Evolutionary conservation across 1,140 invertebrate genomes (phyloP).

Genomic region (Listronotus oregonensis): DNA sequence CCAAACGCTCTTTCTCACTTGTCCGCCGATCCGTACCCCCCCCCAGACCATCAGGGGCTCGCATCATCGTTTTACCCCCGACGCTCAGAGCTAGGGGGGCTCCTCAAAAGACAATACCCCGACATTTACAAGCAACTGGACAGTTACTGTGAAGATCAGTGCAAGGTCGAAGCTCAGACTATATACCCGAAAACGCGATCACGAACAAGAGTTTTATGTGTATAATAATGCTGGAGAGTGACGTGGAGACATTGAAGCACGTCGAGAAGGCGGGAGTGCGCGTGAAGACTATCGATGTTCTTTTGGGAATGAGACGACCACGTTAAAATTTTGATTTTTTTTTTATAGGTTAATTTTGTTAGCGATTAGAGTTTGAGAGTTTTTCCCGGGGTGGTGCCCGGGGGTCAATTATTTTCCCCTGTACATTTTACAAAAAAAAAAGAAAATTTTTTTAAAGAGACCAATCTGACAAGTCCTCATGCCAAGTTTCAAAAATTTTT

Average conservation of each 20-base stretch:
- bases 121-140: constrained; percentile 81
- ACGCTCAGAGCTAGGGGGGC: constrained; percentile 75
- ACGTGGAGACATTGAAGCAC: constrained; percentile 68
- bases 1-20: constrained; percentile 65
- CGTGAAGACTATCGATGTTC: constrained; percentile 71
- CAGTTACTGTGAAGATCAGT: constrained; percentile 80
- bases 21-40: constrained; percentile 66
- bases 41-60: constrained; percentile 70
- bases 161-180: constrained; percentile 85
- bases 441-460: no score
- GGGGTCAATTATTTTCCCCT: no score
- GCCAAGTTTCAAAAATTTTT: no score
- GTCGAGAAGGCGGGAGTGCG: constrained; percentile 66
- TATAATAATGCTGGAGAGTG: constrained; percentile 87
- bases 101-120: constrained; percentile 79
- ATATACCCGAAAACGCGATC: constrained; percentile 81
- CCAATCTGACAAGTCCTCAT: no score
- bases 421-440: no score
- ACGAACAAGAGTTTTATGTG: constrained; percentile 88
- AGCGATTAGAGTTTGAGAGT: no score
- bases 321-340: constrained; percentile 26
- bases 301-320: constrained; percentile 51
- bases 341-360: no score
- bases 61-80: constrained; percentile 83
- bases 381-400: no score